Conservation (phyloP, 1,140 invertebrate genomes). For the Ganaspis sp. region DNA sequence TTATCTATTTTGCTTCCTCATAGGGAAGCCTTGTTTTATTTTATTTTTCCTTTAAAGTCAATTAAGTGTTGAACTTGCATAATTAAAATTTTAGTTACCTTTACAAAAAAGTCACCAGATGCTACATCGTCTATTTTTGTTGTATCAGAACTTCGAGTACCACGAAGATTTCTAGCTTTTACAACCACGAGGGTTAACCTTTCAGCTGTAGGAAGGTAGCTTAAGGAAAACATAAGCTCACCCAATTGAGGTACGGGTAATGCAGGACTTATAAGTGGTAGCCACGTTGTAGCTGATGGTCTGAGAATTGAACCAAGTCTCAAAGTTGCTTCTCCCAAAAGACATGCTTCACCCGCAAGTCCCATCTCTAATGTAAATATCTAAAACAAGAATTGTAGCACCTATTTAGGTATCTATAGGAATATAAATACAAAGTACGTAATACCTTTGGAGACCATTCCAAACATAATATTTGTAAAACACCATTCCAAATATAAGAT, state of each 20-base stretch:
- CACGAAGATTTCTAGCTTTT: slow-evolving; percentile 77
- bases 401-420: too few species aligned
- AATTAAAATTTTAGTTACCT: too few species aligned
- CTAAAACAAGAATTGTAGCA: slow-evolving; percentile 49
- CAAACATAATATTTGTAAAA: too few species aligned
- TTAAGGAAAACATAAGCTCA: slow-evolving; percentile 79
- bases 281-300: slow-evolving; percentile 76
- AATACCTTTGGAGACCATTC: too few species aligned
- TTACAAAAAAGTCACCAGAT: slow-evolving; percentile 72
- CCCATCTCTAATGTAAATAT: slow-evolving; percentile 66
- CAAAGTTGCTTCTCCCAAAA: slow-evolving; percentile 74
- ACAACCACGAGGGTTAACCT: slow-evolving; percentile 79
- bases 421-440: too few species aligned
- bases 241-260: slow-evolving; percentile 79
- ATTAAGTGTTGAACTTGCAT: too few species aligned
- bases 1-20: too few species aligned
- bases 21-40: too few species aligned
- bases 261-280: slow-evolving; percentile 73
- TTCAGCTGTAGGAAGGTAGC: slow-evolving; percentile 79
- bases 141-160: slow-evolving; percentile 23
- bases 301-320: slow-evolving; percentile 73
- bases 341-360: slow-evolving; percentile 43
- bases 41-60: too few species aligned
- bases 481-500: too few species aligned
- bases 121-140: slow-evolving; percentile 43